phyloP scores from a whole-genome alignment of 2,888 invertebrate species.

The Parasteatoda lunata region DNA sequence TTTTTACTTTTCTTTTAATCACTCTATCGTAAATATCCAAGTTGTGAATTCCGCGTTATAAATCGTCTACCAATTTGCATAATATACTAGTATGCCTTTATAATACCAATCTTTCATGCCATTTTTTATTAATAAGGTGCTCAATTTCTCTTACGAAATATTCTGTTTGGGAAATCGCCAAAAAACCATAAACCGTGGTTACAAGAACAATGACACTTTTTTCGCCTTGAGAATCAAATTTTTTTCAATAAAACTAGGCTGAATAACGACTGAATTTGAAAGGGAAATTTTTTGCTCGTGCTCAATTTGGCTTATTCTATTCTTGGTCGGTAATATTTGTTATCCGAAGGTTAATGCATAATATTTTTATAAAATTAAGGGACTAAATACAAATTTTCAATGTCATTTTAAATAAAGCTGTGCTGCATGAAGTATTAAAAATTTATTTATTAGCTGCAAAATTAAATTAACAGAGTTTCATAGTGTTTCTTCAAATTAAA shows the following conservation, averaged over 20 bases:
- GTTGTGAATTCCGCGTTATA: constrained; percentile 14
- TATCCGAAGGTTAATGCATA: not conserved
- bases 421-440: no score
- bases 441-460: no score
- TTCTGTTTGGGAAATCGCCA: constrained; percentile 23
- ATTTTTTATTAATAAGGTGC: constrained; percentile 20
- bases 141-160: constrained; percentile 1
- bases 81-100: constrained; percentile 11
- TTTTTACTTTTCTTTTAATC: constrained; percentile 5
- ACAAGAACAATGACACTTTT: constrained; percentile 37
- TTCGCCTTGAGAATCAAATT: constrained; percentile 8
- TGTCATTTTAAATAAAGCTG: no score
- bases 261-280: constrained; percentile 48
- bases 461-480: no score
- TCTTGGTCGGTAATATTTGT: not conserved
- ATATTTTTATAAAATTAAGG: not conserved
- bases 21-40: constrained; percentile 4
- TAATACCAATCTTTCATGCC: not conserved
- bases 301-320: constrained; percentile 21
- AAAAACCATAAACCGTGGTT: constrained; percentile 19
- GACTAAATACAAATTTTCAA: not conserved
- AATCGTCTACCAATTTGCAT: constrained; percentile 32
- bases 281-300: constrained; percentile 43
- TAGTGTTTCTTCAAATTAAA: no score
- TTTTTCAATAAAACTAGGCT: constrained; percentile 22